Evolutionary conservation across 1,140 invertebrate species (phyloP).

Genomic region (Caenorhabditis tropicalis): DNA sequence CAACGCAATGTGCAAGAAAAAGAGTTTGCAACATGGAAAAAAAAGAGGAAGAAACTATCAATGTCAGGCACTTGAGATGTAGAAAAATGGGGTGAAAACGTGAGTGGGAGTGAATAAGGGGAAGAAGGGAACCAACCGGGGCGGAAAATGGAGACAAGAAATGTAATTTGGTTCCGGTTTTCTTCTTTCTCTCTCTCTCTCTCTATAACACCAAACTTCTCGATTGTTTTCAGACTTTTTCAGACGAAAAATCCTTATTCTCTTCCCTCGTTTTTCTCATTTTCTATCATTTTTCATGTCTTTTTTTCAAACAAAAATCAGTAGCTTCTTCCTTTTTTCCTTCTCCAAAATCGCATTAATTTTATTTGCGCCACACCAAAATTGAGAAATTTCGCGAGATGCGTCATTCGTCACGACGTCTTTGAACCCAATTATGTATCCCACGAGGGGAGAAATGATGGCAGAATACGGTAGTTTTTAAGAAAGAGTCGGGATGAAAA

Average conservation of each 20-base stretch:
- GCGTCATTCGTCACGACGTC: conserved; percentile 27
- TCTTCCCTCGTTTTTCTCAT: no score
- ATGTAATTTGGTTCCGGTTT: conserved; percentile 37
- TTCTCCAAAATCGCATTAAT: conserved; percentile 38
- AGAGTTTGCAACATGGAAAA: neutral
- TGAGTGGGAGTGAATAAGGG: conserved; percentile 23
- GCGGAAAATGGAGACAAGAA: conserved; percentile 24
- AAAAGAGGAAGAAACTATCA: neutral
- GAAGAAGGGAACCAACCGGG: conserved; percentile 20
- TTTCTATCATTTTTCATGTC: neutral
- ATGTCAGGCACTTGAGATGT: conserved; percentile 16
- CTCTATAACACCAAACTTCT: conserved; percentile 9
- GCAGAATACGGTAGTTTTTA: conserved; percentile 28
- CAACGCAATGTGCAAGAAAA: neutral
- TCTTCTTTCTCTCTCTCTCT: neutral
- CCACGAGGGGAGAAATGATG: no score
- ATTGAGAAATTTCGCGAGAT: conserved; percentile 34
- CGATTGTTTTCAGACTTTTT: conserved; percentile 14
- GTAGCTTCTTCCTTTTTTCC: neutral
- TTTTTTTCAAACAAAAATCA: neutral
- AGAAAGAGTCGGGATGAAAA: neutral
- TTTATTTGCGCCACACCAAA: conserved; percentile 36
- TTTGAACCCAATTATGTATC: conserved; percentile 30
- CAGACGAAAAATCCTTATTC: neutral
- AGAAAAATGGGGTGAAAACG: conserved; percentile 11